Conservation (phyloP, 2,888 invertebrate genomes). For the Clunio marinus region DNA sequence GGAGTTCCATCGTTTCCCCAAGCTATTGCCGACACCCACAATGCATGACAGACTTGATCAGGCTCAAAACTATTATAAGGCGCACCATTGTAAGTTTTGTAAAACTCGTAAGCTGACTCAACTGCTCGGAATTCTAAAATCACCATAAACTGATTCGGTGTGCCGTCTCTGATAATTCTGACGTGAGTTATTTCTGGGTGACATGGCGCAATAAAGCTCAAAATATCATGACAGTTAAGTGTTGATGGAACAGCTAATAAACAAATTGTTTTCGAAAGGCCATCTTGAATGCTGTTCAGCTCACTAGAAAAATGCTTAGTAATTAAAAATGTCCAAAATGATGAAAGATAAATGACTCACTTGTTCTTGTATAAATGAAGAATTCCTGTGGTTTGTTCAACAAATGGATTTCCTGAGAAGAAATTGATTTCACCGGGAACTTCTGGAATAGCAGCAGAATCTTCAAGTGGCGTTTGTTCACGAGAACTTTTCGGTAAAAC, state of each 20-base stretch:
- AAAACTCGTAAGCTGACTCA: constrained; percentile 85
- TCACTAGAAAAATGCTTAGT: constrained; percentile 56
- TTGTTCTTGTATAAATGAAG: constrained; percentile 96
- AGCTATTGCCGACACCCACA: constrained; percentile 92
- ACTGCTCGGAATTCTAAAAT: constrained; percentile 77
- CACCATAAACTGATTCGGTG: constrained; percentile 97
- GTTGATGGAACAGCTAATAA: constrained; percentile 85
- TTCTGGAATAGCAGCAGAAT: constrained; percentile 44
- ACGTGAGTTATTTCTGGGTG: constrained; percentile 85
- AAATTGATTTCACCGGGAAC: constrained; percentile 62
- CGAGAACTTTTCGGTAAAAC: constrained; percentile 61
- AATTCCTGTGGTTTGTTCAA: constrained; percentile 94
- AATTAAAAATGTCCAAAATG: constrained; percentile 12
- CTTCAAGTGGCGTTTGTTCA: constrained; percentile 52
- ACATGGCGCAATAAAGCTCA: constrained; percentile 92
- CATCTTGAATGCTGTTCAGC: constrained; percentile 64
- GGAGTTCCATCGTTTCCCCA: constrained; percentile 70
- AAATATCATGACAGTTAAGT: constrained; percentile 86
- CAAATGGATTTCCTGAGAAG: constrained; percentile 94
- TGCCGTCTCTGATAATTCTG: constrained; percentile 83
- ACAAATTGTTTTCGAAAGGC: constrained; percentile 78
- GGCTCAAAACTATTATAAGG: constrained; percentile 92
- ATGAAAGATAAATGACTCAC: constrained; percentile 55
- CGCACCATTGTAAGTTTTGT: constrained; percentile 84
- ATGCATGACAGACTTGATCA: constrained; percentile 85